Conservation (phyloP, 2,888 invertebrate genomes). For the Tinea trinotella region DNA sequence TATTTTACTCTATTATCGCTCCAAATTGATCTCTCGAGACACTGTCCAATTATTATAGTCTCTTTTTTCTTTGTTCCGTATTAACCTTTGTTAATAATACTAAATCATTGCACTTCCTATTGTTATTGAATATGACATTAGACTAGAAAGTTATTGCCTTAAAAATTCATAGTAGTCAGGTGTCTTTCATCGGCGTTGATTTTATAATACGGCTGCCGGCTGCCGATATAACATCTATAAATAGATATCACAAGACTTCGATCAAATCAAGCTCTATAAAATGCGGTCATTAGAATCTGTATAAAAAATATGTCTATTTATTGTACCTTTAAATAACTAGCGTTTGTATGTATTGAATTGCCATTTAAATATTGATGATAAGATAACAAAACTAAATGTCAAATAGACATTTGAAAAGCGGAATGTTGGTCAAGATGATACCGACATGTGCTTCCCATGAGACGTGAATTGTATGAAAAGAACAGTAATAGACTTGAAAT, state of each 20-base stretch:
- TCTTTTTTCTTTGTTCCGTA: constrained; percentile 20
- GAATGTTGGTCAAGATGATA: constrained; percentile 11
- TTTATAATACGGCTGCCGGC: background rate
- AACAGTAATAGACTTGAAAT: background rate
- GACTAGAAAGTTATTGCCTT: constrained; percentile 11
- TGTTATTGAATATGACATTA: constrained; percentile 14
- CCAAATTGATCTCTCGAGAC: constrained; percentile 50
- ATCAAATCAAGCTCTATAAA: background rate
- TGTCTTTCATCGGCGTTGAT: background rate
- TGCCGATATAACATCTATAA: background rate
- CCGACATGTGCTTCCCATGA: constrained; percentile 6
- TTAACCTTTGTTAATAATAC: constrained; percentile 16
- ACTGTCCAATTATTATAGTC: constrained; percentile 28
- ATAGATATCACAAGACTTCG: background rate
- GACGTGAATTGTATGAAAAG: constrained; percentile 1
- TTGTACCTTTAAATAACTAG: background rate
- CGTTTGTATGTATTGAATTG: background rate
- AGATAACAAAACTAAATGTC: constrained; percentile 4
- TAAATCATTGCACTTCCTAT: constrained; percentile 2
- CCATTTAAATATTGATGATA: constrained; percentile 3
- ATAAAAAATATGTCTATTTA: background rate
- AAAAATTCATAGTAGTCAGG: background rate
- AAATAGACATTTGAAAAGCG: constrained; percentile 10
- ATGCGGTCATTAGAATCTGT: background rate
- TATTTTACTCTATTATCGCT: constrained; percentile 55